phyloP scores from a whole-genome alignment of 2,797 vertebrate species.

The Ciconia nigra region DNA sequence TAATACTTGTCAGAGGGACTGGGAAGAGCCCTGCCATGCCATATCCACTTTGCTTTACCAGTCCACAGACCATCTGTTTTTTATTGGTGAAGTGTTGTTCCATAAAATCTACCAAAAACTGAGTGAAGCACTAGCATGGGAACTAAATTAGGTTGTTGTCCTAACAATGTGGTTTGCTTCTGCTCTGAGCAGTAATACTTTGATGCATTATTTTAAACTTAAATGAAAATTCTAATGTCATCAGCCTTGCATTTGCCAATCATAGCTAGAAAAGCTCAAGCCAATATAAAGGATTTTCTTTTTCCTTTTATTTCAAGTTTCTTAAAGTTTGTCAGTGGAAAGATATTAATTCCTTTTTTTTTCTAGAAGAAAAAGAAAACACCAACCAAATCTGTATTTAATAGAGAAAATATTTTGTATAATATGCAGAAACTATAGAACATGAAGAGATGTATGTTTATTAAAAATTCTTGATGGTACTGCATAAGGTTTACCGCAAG shows the following conservation, averaged over 20 bases:
- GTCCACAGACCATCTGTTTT: not conserved
- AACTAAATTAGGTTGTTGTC: not conserved
- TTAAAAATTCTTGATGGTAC: constrained; percentile 30
- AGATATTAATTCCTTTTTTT: not conserved
- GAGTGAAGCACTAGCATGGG: not conserved
- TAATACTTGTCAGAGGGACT: not conserved
- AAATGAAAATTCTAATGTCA: not conserved
- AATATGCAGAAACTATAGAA: constrained; percentile 16
- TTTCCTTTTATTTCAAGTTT: constrained; percentile 9
- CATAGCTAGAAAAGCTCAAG: not conserved
- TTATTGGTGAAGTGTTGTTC: not conserved
- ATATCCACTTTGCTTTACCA: not conserved
- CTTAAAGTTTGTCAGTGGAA: constrained; percentile 35
- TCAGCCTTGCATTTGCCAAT: not conserved
- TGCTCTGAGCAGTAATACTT: not conserved
- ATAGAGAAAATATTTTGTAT: constrained; percentile 38
- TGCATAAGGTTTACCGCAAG: constrained; percentile 4
- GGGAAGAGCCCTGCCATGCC: not conserved
- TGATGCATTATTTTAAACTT: not conserved
- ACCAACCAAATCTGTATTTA: constrained; percentile 47
- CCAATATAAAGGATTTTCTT: not conserved
- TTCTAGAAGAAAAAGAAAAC: not conserved
- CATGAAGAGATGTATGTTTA: not conserved
- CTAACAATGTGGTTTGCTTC: not conserved
- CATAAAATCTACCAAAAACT: not conserved